Conservation (phyloP, 2,888 invertebrate genomes). For the Penaeus monodon region DNA sequence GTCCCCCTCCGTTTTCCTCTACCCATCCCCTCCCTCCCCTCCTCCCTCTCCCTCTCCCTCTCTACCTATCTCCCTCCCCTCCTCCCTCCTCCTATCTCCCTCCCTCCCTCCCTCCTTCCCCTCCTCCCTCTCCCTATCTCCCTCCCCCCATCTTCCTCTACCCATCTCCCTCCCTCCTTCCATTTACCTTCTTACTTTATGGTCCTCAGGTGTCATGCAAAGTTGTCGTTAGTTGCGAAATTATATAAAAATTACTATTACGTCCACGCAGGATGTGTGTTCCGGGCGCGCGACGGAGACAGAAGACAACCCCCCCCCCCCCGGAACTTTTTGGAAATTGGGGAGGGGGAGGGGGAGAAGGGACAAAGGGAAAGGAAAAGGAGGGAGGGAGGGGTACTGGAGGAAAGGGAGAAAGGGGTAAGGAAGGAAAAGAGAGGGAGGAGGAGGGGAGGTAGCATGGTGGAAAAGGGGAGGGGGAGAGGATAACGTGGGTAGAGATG, state of each 20-base stretch:
- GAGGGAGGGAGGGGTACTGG: neutral
- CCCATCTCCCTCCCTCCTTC: neutral
- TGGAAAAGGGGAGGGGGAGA: too few species aligned
- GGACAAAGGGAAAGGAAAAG: neutral
- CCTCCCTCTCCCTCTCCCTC: neutral
- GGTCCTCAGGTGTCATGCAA: slow-evolving; percentile 37
- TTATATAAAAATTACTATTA: slow-evolving; percentile 19
- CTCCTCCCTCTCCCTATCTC: slow-evolving; percentile 7
- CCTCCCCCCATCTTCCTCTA: neutral
- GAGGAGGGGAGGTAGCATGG: too few species aligned
- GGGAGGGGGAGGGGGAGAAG: too few species aligned
- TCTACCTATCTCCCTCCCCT: neutral
- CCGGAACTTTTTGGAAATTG: neutral
- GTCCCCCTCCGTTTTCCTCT: too few species aligned
- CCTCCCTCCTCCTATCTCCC: neutral
- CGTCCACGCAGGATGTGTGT: neutral
- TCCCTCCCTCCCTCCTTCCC: neutral
- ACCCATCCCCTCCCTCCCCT: too few species aligned
- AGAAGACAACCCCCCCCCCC: neutral
- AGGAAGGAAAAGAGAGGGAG: too few species aligned
- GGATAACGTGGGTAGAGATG: too few species aligned
- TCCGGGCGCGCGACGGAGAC: neutral
- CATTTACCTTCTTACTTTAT: slow-evolving; percentile 5
- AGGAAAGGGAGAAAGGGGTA: too few species aligned
- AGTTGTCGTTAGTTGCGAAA: slow-evolving; percentile 31